Evolutionary conservation across 1,140 invertebrate genomes (phyloP).

Genomic region (Caenorhabditis remanei): DNA sequence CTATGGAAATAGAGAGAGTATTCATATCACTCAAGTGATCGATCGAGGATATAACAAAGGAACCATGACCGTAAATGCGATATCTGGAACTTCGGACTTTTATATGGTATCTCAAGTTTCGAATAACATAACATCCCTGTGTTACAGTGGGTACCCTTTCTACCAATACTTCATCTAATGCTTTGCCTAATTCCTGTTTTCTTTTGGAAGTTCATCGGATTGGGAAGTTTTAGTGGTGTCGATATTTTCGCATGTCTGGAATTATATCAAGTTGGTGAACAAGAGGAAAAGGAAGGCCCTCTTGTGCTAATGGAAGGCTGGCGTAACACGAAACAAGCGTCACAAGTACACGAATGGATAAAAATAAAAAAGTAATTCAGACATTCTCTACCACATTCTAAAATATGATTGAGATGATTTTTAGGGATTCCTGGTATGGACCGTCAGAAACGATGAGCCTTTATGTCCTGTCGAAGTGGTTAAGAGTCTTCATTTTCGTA

Average conservation of each 20-base stretch:
- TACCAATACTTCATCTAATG: background rate
- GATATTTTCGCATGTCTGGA: constrained; percentile 1
- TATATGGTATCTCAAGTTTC: constrained; percentile 13
- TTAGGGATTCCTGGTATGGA: background rate
- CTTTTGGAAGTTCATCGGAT: constrained; percentile 18
- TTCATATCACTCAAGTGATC: background rate
- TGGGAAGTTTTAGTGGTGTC: background rate
- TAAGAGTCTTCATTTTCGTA: background rate
- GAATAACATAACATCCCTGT: background rate
- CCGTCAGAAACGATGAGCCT: background rate
- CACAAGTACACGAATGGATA: constrained; percentile 2
- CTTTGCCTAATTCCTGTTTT: constrained; percentile 4
- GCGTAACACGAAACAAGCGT: background rate
- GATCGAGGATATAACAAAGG: background rate
- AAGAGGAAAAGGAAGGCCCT: background rate
- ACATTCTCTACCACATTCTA: background rate
- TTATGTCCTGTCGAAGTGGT: constrained; percentile 25
- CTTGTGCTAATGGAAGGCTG: background rate
- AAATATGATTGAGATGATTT: background rate
- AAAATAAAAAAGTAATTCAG: background rate
- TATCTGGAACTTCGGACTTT: constrained; percentile 21
- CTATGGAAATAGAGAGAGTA: background rate
- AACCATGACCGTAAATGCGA: background rate
- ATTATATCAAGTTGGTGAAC: background rate
- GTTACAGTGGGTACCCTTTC: constrained; percentile 1